Evolutionary conservation across 2,797 vertebrate species (phyloP).

Genomic region (Urophycis tenuis): DNA sequence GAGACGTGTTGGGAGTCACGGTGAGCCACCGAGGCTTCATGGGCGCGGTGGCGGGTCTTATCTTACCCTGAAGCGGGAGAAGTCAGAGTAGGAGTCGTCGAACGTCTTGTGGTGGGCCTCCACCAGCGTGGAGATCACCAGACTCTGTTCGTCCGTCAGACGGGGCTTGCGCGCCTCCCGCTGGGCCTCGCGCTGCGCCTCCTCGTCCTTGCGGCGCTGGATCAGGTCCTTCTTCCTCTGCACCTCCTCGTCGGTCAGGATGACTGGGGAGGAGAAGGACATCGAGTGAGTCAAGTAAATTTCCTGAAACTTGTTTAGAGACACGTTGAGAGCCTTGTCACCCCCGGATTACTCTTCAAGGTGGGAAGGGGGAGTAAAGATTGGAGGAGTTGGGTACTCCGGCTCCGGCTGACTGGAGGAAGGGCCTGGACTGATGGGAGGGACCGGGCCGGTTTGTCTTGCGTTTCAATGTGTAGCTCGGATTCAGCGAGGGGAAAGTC

Average conservation of each 20-base stretch:
- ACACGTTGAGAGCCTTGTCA: background rate
- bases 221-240: conserved; percentile 96
- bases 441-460: too few relatives aligned
- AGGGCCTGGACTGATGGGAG: too few relatives aligned
- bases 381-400: background rate
- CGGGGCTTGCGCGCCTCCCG: conserved; percentile 82
- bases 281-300: background rate
- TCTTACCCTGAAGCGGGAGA: conserved; percentile 86
- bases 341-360: too few relatives aligned
- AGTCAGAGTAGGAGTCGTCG: conserved; percentile 89
- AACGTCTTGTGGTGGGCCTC: conserved; percentile 95
- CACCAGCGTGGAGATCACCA: conserved; percentile 77
- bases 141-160: conserved; percentile 84
- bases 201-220: conserved; percentile 89
- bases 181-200: conserved; percentile 79
- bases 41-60: background rate
- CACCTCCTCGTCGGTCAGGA: conserved; percentile 95
- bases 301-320: background rate
- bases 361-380: background rate
- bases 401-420: too few relatives aligned
- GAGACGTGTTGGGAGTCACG: too few relatives aligned
- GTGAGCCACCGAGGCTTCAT: background rate
- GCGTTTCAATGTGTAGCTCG: background rate
- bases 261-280: conserved; percentile 77
- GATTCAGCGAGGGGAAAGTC: background rate